Conservation (phyloP, 2,888 invertebrate species). For the Glyphotaelius pellucidus region DNA sequence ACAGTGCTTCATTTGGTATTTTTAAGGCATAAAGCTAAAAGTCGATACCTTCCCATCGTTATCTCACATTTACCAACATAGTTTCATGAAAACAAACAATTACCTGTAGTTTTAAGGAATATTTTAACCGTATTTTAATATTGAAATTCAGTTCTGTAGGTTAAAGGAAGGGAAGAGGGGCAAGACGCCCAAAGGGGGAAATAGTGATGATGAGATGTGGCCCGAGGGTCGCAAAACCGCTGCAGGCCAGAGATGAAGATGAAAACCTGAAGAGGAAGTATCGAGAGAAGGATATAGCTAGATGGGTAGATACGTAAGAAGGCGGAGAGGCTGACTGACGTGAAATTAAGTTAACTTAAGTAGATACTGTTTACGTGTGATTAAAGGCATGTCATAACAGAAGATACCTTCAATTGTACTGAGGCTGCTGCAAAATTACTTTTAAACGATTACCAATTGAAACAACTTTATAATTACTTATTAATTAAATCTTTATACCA, state of each 20-base stretch:
- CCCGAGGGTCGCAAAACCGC: slow-evolving; percentile 40
- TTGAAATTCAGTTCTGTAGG: neutral
- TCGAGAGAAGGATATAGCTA: neutral
- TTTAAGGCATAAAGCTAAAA: neutral
- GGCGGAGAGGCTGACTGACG: slow-evolving; percentile 24
- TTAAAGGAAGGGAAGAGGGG: neutral
- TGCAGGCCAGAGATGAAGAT: neutral
- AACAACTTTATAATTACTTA: no score
- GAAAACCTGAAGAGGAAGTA: slow-evolving; percentile 10
- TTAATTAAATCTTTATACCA: no score
- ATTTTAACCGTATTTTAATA: neutral
- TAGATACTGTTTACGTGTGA: neutral
- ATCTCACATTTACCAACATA: no score
- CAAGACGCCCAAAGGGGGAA: neutral
- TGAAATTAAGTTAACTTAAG: neutral
- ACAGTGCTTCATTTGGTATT: neutral
- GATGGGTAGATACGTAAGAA: neutral
- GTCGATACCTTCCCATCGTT: no score
- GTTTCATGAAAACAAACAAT: neutral
- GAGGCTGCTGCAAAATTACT: neutral
- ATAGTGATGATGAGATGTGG: slow-evolving; percentile 11
- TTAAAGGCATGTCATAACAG: neutral
- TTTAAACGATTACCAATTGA: no score
- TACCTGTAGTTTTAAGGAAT: neutral
- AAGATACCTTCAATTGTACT: neutral